phyloP scores from a whole-genome alignment of 2,888 invertebrate genomes.

The Agriopis marginaria region DNA sequence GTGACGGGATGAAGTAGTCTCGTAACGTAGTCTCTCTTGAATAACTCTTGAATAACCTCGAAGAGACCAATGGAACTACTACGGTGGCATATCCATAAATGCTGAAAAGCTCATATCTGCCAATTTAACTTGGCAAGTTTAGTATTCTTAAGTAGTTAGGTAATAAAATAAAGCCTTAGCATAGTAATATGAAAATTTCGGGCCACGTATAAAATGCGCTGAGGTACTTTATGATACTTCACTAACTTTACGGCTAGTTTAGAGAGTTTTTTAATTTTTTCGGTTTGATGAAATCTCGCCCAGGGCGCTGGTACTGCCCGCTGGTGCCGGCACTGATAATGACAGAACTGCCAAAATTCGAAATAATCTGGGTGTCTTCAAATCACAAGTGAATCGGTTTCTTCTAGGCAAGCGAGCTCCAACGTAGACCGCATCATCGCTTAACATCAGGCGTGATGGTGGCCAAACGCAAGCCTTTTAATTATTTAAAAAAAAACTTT shows the following conservation, averaged over 20 bases:
- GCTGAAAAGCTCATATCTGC: conserved; percentile 53
- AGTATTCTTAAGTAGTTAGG: conserved; percentile 40
- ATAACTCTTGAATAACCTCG: neutral
- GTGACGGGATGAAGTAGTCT: too few species aligned
- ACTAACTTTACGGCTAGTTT: neutral
- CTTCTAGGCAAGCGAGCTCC: too few species aligned
- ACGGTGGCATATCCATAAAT: conserved; percentile 54
- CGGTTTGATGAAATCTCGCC: too few species aligned
- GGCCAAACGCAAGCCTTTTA: too few species aligned
- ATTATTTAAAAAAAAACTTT: too few species aligned
- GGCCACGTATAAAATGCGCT: conserved; percentile 20
- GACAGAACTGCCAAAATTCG: too few species aligned
- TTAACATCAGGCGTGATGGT: too few species aligned
- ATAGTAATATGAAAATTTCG: conserved; percentile 32
- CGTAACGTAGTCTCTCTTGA: neutral
- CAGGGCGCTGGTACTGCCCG: too few species aligned
- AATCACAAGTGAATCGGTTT: too few species aligned
- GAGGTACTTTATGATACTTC: conserved; percentile 6
- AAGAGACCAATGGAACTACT: conserved; percentile 43
- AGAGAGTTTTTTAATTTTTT: neutral
- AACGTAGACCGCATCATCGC: too few species aligned
- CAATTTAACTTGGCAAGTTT: conserved; percentile 52
- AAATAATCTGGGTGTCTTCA: too few species aligned
- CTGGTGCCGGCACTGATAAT: too few species aligned
- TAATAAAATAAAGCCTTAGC: conserved; percentile 42